phyloP scores from a whole-genome alignment of 2,888 invertebrate species.

The Microctonus brassicae region DNA sequence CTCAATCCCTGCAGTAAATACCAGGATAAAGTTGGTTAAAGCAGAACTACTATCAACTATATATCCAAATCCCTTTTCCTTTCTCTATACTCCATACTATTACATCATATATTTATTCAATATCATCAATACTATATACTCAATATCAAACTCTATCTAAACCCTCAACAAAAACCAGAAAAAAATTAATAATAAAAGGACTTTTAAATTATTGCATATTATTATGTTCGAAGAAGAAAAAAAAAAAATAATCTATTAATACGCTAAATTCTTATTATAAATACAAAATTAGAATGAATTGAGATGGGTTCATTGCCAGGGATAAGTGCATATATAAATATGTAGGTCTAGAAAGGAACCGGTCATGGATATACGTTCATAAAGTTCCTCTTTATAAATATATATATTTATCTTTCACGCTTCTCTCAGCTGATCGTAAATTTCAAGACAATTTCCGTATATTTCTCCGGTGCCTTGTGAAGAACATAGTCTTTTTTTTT shows the following conservation, averaged over 20 bases:
- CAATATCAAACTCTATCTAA: too few relatives aligned
- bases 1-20: constrained; percentile 44
- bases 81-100: too few relatives aligned
- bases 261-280: background rate
- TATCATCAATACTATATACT: too few relatives aligned
- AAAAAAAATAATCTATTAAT: background rate
- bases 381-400: background rate
- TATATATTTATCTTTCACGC: background rate
- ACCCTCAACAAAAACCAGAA: too few relatives aligned
- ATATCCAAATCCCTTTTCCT: background rate
- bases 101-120: too few relatives aligned
- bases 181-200: too few relatives aligned
- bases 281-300: background rate
- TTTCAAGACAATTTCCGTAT: constrained; percentile 28
- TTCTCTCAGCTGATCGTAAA: constrained; percentile 18
- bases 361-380: background rate
- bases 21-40: constrained; percentile 44
- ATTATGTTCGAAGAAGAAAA: background rate
- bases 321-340: constrained; percentile 2
- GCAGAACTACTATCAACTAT: constrained; percentile 43
- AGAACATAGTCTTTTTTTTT: constrained; percentile 10
- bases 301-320: constrained; percentile 24
- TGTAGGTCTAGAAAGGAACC: background rate
- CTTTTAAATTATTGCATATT: too few relatives aligned
- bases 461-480: background rate